Percentiles rank a stretch among this genome's conserved stretches.
phyloP scores from a whole-genome alignment of 2,113 vertebrate genomes.

The Triplophysa siluroides region DNA sequence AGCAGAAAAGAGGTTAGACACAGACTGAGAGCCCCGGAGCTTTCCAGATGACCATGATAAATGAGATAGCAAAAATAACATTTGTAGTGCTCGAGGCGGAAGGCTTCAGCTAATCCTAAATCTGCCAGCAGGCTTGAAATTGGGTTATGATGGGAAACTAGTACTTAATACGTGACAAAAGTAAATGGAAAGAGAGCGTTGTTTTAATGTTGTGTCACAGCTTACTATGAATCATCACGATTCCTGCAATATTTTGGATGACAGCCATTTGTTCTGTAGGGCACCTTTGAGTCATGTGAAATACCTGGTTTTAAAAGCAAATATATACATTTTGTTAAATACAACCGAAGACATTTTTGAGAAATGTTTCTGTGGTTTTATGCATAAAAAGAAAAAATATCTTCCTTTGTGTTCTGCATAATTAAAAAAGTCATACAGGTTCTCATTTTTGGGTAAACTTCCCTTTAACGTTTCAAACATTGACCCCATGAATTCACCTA shows the following conservation, averaged over 20 bases:
- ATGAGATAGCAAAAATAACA: conserved; percentile 28
- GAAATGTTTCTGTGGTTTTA: too few species aligned
- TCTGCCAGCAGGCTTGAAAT: conserved; percentile 18
- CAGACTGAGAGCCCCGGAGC: conserved; percentile 10
- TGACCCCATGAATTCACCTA: not conserved
- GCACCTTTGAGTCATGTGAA: not conserved
- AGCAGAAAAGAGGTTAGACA: not conserved
- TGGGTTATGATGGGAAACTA: conserved; percentile 11
- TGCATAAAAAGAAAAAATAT: too few species aligned
- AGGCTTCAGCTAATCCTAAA: conserved; percentile 1
- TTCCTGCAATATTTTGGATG: not conserved
- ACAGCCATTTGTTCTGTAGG: not conserved
- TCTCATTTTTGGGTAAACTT: too few species aligned
- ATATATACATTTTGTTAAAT: not conserved
- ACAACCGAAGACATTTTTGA: too few species aligned
- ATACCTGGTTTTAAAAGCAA: not conserved
- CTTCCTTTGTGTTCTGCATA: too few species aligned
- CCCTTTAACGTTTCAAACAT: not conserved
- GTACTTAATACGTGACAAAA: not conserved
- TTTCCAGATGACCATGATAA: conserved; percentile 36
- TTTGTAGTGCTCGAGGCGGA: conserved; percentile 19
- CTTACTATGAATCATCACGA: not conserved
- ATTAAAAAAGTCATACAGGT: too few species aligned
- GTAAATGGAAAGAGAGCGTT: not conserved
- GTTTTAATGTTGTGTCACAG: not conserved